Base-by-base conservation (phyloP, 2,797 vertebrate genomes). In the Morelia viridis region DNA sequence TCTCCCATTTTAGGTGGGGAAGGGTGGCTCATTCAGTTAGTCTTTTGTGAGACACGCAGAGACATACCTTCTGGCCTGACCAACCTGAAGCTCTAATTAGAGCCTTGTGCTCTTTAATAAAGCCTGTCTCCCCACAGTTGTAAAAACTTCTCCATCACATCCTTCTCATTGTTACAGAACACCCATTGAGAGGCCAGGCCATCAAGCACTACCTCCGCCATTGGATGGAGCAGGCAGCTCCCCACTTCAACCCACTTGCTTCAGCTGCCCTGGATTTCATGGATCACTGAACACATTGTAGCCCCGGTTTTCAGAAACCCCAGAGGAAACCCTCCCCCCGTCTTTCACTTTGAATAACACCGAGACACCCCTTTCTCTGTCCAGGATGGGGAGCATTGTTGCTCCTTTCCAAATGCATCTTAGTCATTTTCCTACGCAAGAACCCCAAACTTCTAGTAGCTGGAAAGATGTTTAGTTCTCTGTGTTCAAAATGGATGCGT, bases 201-300 rank as follows among this genome's bases (percentile, higher is more conserved):
- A n/a, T 62, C 62, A 22, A 71, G 85, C n/a, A 17, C 41, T n/a
- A 53, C 85, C 60, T 90, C 88, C 53, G 13, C 60, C 61, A n/a
- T 92, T 80, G 87, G 80, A 60, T 3, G 88, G 24, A 60, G 46
- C 31, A 86, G 90, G 88, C 85, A 76, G 65, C 19, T 17, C 17
- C 92, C 89, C 76, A 57, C 83, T 35, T 87, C 1, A 1, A 13
- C 90, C 61, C 1, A 10, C 71, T 92, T 53, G 0, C 0, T 92
- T 1, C 0, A 76, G 35, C 92, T 91, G 93, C 91, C 85, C 58
- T 80, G 31, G 91, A 94, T 92, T 87, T 91, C 93, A 41, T 0
- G 93, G 95, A 94, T 95, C 93, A 90, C 92, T 28, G 90, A 41
- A 0, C 11, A 12, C 93, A 90, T 95, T 92, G 93, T 92, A 89